These are phyloP conservation scores for Latrodectus elegans DNA, from an alignment of 2,888 invertebrate species.

Conservation along the genomic window DNA sequence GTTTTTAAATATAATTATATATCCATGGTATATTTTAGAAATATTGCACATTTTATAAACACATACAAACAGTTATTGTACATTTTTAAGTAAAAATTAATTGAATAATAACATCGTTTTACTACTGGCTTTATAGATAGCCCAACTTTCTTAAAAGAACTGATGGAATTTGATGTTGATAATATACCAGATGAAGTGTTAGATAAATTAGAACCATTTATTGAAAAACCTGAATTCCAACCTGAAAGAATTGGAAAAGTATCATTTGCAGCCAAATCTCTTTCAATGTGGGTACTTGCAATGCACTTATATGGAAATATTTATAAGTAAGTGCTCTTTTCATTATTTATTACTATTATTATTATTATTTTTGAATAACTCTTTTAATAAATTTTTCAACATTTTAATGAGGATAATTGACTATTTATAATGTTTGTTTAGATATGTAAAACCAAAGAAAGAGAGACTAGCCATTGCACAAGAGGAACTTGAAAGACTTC, in stretches of 20 bases:
- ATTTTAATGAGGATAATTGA: neutral
- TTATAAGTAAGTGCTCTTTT: constrained; percentile 80
- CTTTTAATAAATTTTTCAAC: neutral
- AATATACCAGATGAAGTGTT: constrained; percentile 88
- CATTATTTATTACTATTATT: neutral
- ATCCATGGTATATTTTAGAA: too few relatives aligned
- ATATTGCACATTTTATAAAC: too few relatives aligned
- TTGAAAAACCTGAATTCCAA: constrained; percentile 87
- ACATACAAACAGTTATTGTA: too few relatives aligned
- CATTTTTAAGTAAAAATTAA: too few relatives aligned
- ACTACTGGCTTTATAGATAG: constrained; percentile 75
- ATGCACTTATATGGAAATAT: constrained; percentile 93
- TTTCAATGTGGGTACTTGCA: constrained; percentile 92
- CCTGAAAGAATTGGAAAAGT: constrained; percentile 90
- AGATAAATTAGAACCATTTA: constrained; percentile 86
- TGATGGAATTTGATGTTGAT: constrained; percentile 91
- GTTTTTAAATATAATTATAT: too few relatives aligned
- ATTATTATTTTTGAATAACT: neutral
- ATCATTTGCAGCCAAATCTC: constrained; percentile 88
- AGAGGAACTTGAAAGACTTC: constrained; percentile 85
- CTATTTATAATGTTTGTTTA: neutral
- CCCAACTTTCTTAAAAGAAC: constrained; percentile 83
- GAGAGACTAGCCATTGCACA: constrained; percentile 86
- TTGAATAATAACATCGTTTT: neutral
- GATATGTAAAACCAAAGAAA: constrained; percentile 87